phyloP scores from a whole-genome alignment of 2,797 vertebrate species.

The Hemitrygon akajei region DNA sequence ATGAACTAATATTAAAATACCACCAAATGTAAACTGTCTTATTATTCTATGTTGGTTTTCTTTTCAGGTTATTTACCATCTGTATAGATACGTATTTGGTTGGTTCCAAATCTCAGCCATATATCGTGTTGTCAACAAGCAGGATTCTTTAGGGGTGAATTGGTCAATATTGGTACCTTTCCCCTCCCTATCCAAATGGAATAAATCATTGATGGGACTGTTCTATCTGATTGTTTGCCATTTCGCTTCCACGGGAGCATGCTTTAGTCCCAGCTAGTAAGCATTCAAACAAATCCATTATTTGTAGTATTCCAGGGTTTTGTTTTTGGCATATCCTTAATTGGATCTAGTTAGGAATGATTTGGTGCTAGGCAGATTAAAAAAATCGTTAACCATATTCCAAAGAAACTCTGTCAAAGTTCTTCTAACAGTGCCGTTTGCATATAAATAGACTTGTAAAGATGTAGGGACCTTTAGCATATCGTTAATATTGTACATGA shows the following conservation, averaged over 20 bases:
- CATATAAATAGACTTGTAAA: background rate
- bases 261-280: background rate
- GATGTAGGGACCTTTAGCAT: slow-evolving; percentile 13
- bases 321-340: background rate
- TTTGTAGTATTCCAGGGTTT: background rate
- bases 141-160: background rate
- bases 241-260: background rate
- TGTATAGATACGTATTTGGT: background rate
- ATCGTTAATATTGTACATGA: background rate
- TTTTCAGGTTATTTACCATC: background rate
- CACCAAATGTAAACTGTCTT: background rate
- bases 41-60: background rate
- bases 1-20: background rate
- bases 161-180: background rate
- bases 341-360: background rate
- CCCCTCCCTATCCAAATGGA: background rate
- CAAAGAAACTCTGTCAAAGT: background rate
- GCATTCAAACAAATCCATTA: background rate
- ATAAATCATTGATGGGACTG: background rate
- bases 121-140: background rate
- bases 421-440: background rate
- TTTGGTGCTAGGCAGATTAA: background rate
- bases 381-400: background rate
- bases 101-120: background rate
- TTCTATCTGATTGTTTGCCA: background rate